phyloP scores from a whole-genome alignment of 2,888 invertebrate species.

The Cantharis rufa region DNA sequence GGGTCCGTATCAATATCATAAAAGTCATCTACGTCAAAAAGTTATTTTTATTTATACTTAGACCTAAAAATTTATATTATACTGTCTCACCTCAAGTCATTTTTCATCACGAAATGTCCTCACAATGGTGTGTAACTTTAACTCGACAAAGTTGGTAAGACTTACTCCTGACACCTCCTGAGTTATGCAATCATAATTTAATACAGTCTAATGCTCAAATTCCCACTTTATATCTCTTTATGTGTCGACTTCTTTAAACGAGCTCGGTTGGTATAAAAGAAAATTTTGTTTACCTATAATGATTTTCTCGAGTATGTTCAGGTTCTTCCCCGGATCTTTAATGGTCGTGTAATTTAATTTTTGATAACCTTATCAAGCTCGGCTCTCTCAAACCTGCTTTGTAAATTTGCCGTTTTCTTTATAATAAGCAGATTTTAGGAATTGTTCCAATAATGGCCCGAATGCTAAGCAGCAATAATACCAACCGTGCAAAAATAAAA shows the following conservation, averaged over 20 bases:
- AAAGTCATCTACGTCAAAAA: conserved; percentile 19
- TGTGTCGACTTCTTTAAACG: neutral
- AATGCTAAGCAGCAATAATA: neutral
- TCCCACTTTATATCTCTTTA: neutral
- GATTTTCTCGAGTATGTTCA: neutral
- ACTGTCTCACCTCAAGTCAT: neutral
- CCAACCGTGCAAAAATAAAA: neutral
- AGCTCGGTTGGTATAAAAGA: neutral
- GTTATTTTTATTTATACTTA: conserved; percentile 20
- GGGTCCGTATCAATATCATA: conserved; percentile 21
- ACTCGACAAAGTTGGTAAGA: neutral
- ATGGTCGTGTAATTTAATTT: conserved; percentile 10
- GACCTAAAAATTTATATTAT: neutral
- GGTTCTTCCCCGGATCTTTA: neutral
- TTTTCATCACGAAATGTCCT: neutral
- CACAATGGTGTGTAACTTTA: neutral
- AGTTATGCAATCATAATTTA: neutral
- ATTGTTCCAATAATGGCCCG: neutral
- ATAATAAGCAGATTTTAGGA: neutral
- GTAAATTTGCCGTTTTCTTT: neutral
- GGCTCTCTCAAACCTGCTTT: neutral
- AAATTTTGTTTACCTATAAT: neutral
- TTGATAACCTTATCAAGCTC: conserved; percentile 1
- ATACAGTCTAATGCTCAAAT: neutral
- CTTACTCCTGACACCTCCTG: neutral